These are phyloP conservation scores for Adoxophyes honmai DNA, from an alignment of 1,140 invertebrate genomes.

Conservation along the genomic window DNA sequence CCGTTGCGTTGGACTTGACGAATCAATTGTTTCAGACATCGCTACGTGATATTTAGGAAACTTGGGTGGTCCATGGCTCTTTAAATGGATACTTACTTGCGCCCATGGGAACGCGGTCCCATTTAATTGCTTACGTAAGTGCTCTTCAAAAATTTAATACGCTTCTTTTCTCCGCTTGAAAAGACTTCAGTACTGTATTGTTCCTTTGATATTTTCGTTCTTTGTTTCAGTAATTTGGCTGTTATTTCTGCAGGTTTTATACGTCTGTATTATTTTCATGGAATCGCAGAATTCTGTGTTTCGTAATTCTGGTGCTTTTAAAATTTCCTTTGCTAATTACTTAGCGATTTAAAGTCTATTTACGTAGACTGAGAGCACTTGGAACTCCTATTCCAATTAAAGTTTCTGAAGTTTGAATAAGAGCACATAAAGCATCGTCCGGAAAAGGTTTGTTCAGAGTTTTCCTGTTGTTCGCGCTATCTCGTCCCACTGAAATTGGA, in stretches of 20 bases:
- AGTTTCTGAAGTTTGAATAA: too few species aligned
- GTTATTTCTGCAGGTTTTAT: neutral
- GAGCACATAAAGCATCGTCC: too few species aligned
- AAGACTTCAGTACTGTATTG: neutral
- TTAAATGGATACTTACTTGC: neutral
- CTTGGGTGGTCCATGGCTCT: slow-evolving; percentile 15
- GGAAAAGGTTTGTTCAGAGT: neutral
- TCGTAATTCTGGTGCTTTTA: too few species aligned
- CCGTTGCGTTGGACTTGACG: slow-evolving; percentile 23
- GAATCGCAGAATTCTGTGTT: neutral
- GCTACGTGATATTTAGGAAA: slow-evolving; percentile 11
- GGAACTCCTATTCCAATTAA: too few species aligned
- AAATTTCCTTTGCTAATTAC: too few species aligned
- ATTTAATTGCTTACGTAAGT: slow-evolving; percentile 1
- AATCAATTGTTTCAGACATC: slow-evolving; percentile 36
- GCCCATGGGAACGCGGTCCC: neutral
- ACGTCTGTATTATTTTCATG: neutral
- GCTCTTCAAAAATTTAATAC: slow-evolving; percentile 5
- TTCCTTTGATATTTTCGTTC: neutral
- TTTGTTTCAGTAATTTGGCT: neutral
- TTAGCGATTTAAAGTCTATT: too few species aligned
- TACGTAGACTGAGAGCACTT: too few species aligned
- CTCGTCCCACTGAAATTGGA: neutral
- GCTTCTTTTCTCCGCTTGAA: neutral
- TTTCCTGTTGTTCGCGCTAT: neutral